Conservation (phyloP, 1,140 invertebrate species). For the Calliphora vicina region DNA sequence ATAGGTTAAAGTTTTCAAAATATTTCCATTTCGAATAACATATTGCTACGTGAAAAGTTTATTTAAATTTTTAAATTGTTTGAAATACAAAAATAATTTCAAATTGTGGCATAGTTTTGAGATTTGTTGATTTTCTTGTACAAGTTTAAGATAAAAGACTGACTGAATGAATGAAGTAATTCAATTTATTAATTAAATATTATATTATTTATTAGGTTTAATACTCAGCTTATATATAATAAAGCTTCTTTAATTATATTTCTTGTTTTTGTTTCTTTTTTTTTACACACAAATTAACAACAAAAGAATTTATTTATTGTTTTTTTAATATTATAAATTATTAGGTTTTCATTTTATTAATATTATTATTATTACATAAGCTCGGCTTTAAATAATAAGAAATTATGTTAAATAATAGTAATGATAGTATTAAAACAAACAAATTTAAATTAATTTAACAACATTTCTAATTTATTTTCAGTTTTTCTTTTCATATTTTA, state of each 20-base stretch:
- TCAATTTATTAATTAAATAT: background rate
- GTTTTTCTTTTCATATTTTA: background rate
- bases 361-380: slow-evolving; percentile 35
- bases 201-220: background rate
- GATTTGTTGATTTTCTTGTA: background rate
- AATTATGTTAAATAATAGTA: background rate
- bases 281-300: slow-evolving; percentile 37
- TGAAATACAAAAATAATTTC: too few species aligned
- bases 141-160: background rate
- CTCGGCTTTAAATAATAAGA: slow-evolving; percentile 35
- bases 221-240: slow-evolving; percentile 35
- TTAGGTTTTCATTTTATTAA: slow-evolving; percentile 26
- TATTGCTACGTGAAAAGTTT: too few species aligned
- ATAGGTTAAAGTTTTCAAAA: too few species aligned
- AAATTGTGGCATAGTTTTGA: background rate
- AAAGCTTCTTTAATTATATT: slow-evolving; percentile 34
- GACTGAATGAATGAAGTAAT: background rate
- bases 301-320: slow-evolving; percentile 24
- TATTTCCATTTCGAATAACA: too few species aligned
- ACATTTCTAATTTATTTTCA: background rate
- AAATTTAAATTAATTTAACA: background rate
- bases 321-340: slow-evolving; percentile 27
- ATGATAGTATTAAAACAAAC: background rate
- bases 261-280: background rate
- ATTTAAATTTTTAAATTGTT: too few species aligned